A percentile compares a stretch with the other conserved stretches of the same genome.
Evolutionary conservation across 2,797 vertebrate species (phyloP).

Genomic region (Halcyon leucocephala): DNA sequence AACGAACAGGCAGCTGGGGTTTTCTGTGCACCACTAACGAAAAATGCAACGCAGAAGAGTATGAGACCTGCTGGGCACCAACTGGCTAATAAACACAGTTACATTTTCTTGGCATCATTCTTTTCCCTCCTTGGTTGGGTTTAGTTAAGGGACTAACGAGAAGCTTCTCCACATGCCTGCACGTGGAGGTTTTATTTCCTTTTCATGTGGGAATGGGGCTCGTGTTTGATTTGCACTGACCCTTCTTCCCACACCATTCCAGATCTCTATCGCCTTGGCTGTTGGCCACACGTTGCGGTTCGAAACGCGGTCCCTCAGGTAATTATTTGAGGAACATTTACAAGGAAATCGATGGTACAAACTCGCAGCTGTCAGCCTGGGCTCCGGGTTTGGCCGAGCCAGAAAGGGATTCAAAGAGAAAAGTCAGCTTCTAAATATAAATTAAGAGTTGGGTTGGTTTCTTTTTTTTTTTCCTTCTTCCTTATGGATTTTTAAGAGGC

Average conservation of each 20-base stretch:
- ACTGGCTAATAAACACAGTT: neutral
- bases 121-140: conserved; percentile 21
- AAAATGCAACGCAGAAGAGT: neutral
- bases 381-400: conserved; percentile 32
- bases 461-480: neutral
- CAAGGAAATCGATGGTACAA: conserved; percentile 64
- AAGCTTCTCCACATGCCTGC: conserved; percentile 58
- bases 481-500: conserved; percentile 28
- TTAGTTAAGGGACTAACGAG: neutral
- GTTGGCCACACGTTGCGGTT: conserved; percentile 18
- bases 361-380: conserved; percentile 64
- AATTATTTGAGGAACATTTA: conserved; percentile 58
- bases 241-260: conserved; percentile 51
- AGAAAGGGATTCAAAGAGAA: conserved; percentile 62
- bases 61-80: neutral
- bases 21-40: neutral
- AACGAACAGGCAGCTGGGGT: neutral
- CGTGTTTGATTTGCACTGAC: conserved; percentile 52
- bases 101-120: conserved; percentile 4
- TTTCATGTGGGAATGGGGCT: conserved; percentile 22
- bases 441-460: neutral
- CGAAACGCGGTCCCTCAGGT: conserved; percentile 65
- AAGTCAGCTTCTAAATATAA: conserved; percentile 64
- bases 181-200: conserved; percentile 48
- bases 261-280: conserved; percentile 66